Conservation (phyloP, 2,888 invertebrate species). For the Stegophylla sp. region DNA sequence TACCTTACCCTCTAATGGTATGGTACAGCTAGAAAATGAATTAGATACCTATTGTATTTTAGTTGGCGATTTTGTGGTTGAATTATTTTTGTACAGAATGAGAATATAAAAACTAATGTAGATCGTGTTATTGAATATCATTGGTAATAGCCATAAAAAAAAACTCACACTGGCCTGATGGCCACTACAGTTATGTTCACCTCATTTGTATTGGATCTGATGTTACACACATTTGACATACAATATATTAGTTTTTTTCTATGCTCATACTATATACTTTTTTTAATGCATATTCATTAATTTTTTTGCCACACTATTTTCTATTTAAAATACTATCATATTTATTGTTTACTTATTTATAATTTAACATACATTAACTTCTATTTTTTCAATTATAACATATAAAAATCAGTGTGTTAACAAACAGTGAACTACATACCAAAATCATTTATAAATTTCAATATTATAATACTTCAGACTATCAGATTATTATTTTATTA, state of each 20-base stretch:
- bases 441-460: no score
- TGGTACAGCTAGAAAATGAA: not conserved
- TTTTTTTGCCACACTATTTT: not conserved
- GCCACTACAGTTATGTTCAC: constrained; percentile 54
- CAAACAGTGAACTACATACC: no score
- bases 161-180: constrained; percentile 20
- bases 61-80: constrained; percentile 41
- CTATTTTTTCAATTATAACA: no score
- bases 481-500: not conserved
- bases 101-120: constrained; percentile 19
- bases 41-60: constrained; percentile 33
- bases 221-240: constrained; percentile 18
- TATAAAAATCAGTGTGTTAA: no score
- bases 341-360: not conserved
- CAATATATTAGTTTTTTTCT: not conserved
- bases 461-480: no score
- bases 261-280: not conserved
- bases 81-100: constrained; percentile 6
- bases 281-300: not conserved
- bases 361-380: not conserved
- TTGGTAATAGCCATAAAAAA: constrained; percentile 16
- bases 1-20: not conserved
- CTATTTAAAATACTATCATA: not conserved
- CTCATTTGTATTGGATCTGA: constrained; percentile 50
- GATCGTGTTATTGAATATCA: constrained; percentile 38